These are phyloP conservation scores for Heterocephalus glaber DNA, from an alignment of 2,113 vertebrate genomes.

Conservation along the genomic window DNA sequence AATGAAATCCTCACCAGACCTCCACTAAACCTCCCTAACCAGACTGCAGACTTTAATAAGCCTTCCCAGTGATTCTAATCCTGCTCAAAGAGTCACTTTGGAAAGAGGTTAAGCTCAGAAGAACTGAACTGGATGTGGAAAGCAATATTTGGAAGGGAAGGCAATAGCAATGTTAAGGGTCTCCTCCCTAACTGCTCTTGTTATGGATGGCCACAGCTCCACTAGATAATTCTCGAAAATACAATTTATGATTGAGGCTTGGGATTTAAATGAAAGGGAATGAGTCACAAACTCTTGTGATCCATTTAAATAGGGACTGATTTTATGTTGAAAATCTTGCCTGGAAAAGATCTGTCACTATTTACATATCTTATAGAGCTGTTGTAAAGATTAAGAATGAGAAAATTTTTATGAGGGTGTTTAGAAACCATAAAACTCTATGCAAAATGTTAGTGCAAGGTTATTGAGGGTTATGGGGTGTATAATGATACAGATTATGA, in stretches of 20 bases:
- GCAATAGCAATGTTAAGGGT: neutral
- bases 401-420: neutral
- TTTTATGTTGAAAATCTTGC: constrained; percentile 22
- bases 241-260: neutral
- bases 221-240: neutral
- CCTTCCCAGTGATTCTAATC: neutral
- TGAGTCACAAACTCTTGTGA: neutral
- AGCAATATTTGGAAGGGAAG: neutral
- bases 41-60: neutral
- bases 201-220: neutral
- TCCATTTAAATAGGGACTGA: neutral
- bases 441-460: neutral
- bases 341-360: neutral
- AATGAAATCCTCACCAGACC: neutral
- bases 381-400: neutral
- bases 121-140: neutral
- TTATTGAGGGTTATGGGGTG: neutral
- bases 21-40: neutral
- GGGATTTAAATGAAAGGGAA: constrained; percentile 42
- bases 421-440: neutral
- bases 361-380: neutral
- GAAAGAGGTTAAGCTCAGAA: neutral
- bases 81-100: neutral
- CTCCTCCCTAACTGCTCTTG: neutral
- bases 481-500: neutral